phyloP scores from a whole-genome alignment of 2,888 invertebrate species.

The Nymphalis polychloros region DNA sequence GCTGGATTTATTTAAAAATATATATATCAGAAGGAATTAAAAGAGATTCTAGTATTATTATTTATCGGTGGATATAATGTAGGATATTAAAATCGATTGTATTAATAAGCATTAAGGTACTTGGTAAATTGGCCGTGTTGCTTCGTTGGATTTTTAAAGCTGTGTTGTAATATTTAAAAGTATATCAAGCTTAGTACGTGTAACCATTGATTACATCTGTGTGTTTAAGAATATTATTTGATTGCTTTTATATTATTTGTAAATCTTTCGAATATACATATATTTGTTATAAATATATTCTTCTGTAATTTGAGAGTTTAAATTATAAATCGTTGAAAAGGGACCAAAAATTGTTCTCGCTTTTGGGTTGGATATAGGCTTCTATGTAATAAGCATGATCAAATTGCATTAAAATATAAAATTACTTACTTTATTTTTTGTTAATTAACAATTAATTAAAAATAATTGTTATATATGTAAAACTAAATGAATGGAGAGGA shows the following conservation, averaged over 20 bases:
- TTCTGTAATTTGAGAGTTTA: slow-evolving; percentile 30
- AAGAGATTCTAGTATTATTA: background rate
- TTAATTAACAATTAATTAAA: background rate
- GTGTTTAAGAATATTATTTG: slow-evolving; percentile 3
- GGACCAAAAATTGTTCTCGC: slow-evolving; percentile 40
- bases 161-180: slow-evolving; percentile 27
- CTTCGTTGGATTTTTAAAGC: slow-evolving; percentile 27
- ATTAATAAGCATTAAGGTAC: slow-evolving; percentile 1
- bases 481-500: background rate
- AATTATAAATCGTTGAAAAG: slow-evolving; percentile 37
- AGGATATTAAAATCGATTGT: background rate
- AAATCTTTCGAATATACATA: slow-evolving; percentile 18
- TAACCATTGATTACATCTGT: slow-evolving; percentile 7
- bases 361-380: slow-evolving; percentile 26
- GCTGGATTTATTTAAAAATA: background rate
- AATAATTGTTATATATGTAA: slow-evolving; percentile 21
- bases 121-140: slow-evolving; percentile 6
- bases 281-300: slow-evolving; percentile 13
- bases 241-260: slow-evolving; percentile 24
- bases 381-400: slow-evolving; percentile 17
- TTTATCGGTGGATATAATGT: background rate
- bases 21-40: background rate
- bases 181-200: slow-evolving; percentile 19
- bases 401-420: slow-evolving; percentile 9
- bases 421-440: slow-evolving; percentile 2